Base-by-base conservation (phyloP, 2,113 vertebrate genomes). In the Pristiophorus japonicus region DNA sequence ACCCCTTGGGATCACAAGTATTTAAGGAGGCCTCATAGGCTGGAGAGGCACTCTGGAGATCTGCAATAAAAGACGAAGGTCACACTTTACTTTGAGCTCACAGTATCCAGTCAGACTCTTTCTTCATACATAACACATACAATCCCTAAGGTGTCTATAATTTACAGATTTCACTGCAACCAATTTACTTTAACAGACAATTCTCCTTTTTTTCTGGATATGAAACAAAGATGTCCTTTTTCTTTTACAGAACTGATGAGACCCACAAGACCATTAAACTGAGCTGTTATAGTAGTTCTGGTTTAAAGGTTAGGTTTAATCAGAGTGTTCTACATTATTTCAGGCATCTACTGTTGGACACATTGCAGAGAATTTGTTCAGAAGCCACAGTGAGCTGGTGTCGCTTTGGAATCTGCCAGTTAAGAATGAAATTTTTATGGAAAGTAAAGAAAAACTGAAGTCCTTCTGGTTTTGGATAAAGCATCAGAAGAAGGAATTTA, bases 331-430 rank as follows among this genome's bases (percentile, higher is more conserved):
- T 59, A 6, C 55, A 22, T 10, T 94, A 24, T 96, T 96, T 42
- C 96, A 99, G 98, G 98, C 97, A 47, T 97, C 97, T 90, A 97
- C 97, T 2, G 97, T 97, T 96, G 97, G 97, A 27, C 3, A 70
- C n/a, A 3, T 97, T 81, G 97, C 96, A 4, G 98, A 97, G 75
- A 97, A 96, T 42, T 96, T 97, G 95, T 96, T 98, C 95, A 97
- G 97, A 66, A 98, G 97, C 94, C 97, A 97, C 0, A 97, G 96
- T 96, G 98, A 98, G 96, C 94, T 98, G 3, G 95, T 96, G 96
- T 98, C 98, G 0, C 84, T 97, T 95, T 99, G 98, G 98, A 98
- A 97, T 91, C 96, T 96, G 4, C 95, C 97, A 0, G 65, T 98
- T 88, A 97, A 97, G 95, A 98, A 97, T 27, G 97, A 98, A 75